Conservation (phyloP, 2,113 vertebrate genomes). For the Alethe diademata region DNA sequence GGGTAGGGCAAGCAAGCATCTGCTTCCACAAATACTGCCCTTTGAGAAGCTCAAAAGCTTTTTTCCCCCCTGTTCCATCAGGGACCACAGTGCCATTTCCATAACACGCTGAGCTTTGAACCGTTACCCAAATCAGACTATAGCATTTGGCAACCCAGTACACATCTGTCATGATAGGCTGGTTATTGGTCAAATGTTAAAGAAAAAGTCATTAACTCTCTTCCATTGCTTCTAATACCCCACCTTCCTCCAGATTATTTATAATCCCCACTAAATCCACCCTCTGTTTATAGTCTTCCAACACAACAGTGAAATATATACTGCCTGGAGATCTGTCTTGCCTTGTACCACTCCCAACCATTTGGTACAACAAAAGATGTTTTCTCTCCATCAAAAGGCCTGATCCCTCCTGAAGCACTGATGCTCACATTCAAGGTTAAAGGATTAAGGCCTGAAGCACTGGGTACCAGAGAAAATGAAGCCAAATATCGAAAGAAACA, state of each 20-base stretch:
- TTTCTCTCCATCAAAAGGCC: constrained; percentile 45
- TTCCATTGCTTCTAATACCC: constrained; percentile 8
- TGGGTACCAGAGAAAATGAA: constrained; percentile 61
- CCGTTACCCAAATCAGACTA: constrained; percentile 27
- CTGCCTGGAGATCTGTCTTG: constrained; percentile 10
- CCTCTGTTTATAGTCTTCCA: constrained; percentile 27
- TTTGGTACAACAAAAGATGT: constrained; percentile 48
- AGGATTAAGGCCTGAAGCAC: constrained; percentile 63
- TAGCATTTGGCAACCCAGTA: constrained; percentile 44
- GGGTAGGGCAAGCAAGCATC: constrained; percentile 58
- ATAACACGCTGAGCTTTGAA: constrained; percentile 39
- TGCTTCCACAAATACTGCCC: constrained; percentile 57
- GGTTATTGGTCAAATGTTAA: constrained; percentile 55
- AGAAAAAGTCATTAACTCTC: constrained; percentile 47
- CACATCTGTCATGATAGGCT: constrained; percentile 33
- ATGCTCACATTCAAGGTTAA: constrained; percentile 67
- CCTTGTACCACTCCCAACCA: constrained; percentile 9
- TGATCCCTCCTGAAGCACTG: constrained; percentile 41
- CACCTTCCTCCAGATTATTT: constrained; percentile 39
- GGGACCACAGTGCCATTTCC: constrained; percentile 46
- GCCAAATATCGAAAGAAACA: constrained; percentile 69
- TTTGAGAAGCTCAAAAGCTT: constrained; percentile 45
- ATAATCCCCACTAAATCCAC: constrained; percentile 40
- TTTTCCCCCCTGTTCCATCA: constrained; percentile 3
- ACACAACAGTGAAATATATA: neutral